Conservation (phyloP, 2,797 vertebrate species). For the Acipenser transmontanus region DNA sequence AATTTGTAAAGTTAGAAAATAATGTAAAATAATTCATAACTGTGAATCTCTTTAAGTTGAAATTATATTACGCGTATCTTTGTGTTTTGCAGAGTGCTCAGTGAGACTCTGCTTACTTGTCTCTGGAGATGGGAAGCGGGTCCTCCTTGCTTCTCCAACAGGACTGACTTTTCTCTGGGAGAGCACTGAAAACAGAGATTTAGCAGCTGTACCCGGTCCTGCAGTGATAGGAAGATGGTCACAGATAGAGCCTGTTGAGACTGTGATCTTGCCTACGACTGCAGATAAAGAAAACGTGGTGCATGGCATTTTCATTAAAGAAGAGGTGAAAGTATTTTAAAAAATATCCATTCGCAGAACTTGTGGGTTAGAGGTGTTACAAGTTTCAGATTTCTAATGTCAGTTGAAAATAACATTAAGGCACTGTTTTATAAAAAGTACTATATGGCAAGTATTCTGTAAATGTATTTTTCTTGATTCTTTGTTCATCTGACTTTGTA, state of each 20-base stretch:
- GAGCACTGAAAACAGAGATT: slow-evolving; percentile 49
- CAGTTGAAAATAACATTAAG: background rate
- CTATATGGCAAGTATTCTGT: background rate
- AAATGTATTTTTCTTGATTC: too few relatives aligned
- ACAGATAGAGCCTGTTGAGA: slow-evolving; percentile 58
- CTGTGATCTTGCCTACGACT: slow-evolving; percentile 58
- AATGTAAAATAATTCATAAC: too few relatives aligned
- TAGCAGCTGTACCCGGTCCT: slow-evolving; percentile 42
- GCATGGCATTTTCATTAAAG: slow-evolving; percentile 70
- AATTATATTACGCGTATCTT: background rate
- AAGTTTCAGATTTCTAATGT: too few relatives aligned
- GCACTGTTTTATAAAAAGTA: background rate
- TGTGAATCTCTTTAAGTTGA: too few relatives aligned
- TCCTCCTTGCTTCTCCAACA: slow-evolving; percentile 59
- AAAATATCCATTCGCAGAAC: too few relatives aligned
- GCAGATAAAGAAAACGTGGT: slow-evolving; percentile 77
- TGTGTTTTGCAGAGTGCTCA: slow-evolving; percentile 44
- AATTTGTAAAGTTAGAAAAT: too few relatives aligned
- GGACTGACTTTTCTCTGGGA: slow-evolving; percentile 85
- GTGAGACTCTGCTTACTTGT: slow-evolving; percentile 63
- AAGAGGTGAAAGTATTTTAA: slow-evolving; percentile 60
- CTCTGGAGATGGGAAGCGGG: slow-evolving; percentile 71
- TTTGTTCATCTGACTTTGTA: too few relatives aligned
- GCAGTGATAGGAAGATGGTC: slow-evolving; percentile 68
- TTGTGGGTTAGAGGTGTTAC: too few relatives aligned